These are phyloP conservation scores for Halcyon smyrnensis DNA, from an alignment of 2,797 vertebrate genomes.

Conservation along the genomic window DNA sequence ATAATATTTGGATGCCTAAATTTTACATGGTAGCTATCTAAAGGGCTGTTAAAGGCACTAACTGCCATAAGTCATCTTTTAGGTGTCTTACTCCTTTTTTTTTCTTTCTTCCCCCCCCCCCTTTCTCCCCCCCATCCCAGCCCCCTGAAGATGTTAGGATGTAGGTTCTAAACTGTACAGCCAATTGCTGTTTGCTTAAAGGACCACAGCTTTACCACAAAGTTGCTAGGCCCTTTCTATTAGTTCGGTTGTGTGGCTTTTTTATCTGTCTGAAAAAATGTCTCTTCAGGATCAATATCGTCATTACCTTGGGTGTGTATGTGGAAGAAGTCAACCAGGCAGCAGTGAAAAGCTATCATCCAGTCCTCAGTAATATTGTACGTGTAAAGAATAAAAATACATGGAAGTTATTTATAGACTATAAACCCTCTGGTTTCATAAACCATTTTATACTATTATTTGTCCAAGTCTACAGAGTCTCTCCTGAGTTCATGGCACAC, in stretches of 20 bases:
- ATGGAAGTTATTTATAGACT: slow-evolving; percentile 79
- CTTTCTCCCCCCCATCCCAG: background rate
- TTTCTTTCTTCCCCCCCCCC: background rate
- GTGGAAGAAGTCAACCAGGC: slow-evolving; percentile 76
- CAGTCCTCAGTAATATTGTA: slow-evolving; percentile 77
- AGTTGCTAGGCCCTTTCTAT: slow-evolving; percentile 67
- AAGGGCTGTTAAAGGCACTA: background rate
- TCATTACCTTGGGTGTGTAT: slow-evolving; percentile 76
- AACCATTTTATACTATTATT: slow-evolving; percentile 75
- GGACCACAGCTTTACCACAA: slow-evolving; percentile 13
- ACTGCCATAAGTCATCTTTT: slow-evolving; percentile 15
- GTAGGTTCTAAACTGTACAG: slow-evolving; percentile 49
- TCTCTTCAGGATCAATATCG: slow-evolving; percentile 77
- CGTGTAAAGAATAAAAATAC: slow-evolving; percentile 80
- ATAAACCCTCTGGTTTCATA: slow-evolving; percentile 78
- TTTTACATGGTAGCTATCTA: background rate
- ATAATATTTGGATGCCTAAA: background rate
- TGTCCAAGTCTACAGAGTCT: slow-evolving; percentile 72
- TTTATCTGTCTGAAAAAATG: slow-evolving; percentile 76
- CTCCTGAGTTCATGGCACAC: slow-evolving; percentile 44
- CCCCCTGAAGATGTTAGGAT: slow-evolving; percentile 20
- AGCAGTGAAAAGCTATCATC: slow-evolving; percentile 79
- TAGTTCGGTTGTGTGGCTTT: slow-evolving; percentile 68
- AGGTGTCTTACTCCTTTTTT: background rate
- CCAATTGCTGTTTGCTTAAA: slow-evolving; percentile 51